phyloP scores from a whole-genome alignment of 2,797 vertebrate genomes.

The Columba guinea region DNA sequence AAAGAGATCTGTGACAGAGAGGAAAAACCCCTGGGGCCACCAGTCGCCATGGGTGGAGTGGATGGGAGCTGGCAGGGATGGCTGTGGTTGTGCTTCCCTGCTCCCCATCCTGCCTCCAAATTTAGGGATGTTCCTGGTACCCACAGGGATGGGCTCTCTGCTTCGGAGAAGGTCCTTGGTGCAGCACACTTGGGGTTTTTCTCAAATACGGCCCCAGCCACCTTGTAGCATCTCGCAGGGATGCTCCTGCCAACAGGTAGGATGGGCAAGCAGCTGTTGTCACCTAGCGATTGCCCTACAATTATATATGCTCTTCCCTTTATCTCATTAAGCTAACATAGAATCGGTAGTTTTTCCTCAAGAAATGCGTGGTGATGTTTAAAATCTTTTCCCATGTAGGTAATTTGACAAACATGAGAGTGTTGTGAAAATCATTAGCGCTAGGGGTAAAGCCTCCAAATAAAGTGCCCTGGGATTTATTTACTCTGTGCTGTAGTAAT shows the following conservation, averaged over 20 bases:
- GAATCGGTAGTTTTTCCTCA: not conserved
- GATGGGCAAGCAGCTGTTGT: not conserved
- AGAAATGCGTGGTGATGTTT: not conserved
- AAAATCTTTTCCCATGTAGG: not conserved
- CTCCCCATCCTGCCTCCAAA: not conserved
- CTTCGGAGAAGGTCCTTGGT: not conserved
- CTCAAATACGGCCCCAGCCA: not conserved
- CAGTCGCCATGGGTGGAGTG: accelerated
- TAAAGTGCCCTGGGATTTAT: conserved; percentile 42
- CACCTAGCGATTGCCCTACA: not conserved
- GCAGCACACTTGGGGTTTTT: not conserved
- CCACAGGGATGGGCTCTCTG: not conserved
- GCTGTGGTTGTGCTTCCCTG: not conserved
- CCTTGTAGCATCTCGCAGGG: accelerated
- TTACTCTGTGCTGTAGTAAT: conserved; percentile 36
- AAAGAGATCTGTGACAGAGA: not conserved
- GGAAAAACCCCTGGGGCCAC: accelerated
- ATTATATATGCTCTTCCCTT: not conserved
- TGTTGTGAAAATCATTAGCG: conserved; percentile 4
- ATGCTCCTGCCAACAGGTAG: not conserved
- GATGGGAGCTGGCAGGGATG: not conserved
- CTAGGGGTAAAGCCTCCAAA: conserved; percentile 2
- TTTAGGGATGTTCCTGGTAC: accelerated
- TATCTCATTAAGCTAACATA: not conserved
- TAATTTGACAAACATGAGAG: not conserved